These are phyloP conservation scores for Oscheius sp. DNA, from an alignment of 1,140 invertebrate genomes.

Conservation along the genomic window DNA sequence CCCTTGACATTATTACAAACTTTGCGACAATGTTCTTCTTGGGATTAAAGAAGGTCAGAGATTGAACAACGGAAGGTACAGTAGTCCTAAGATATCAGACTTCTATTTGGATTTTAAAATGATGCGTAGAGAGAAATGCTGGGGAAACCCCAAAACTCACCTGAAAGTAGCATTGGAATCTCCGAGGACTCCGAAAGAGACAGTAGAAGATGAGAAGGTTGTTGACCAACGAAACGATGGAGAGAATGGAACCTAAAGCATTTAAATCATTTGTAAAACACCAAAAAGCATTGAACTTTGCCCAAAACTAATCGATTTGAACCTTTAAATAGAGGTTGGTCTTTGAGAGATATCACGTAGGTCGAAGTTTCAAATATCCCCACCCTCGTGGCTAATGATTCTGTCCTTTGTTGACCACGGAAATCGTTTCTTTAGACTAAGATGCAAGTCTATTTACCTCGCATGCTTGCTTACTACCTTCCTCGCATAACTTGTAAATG, in stretches of 20 bases:
- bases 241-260: conserved; percentile 17
- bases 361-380: background rate
- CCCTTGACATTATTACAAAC: no score
- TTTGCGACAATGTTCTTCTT: no score
- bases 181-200: conserved; percentile 6
- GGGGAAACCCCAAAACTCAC: background rate
- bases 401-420: background rate
- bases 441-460: no score
- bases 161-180: conserved; percentile 25
- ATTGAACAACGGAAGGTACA: no score
- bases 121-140: no score
- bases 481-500: no score
- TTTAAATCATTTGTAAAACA: background rate
- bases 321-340: background rate
- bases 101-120: no score
- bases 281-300: background rate
- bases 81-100: no score
- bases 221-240: conserved; percentile 16
- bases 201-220: conserved; percentile 19
- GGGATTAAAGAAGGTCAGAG: no score
- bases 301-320: background rate
- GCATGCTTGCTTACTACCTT: no score
- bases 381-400: background rate
- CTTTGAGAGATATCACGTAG: background rate
- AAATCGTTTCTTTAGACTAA: background rate